phyloP scores from a whole-genome alignment of 2,888 invertebrate species.

The Metopia argyrocephala region DNA sequence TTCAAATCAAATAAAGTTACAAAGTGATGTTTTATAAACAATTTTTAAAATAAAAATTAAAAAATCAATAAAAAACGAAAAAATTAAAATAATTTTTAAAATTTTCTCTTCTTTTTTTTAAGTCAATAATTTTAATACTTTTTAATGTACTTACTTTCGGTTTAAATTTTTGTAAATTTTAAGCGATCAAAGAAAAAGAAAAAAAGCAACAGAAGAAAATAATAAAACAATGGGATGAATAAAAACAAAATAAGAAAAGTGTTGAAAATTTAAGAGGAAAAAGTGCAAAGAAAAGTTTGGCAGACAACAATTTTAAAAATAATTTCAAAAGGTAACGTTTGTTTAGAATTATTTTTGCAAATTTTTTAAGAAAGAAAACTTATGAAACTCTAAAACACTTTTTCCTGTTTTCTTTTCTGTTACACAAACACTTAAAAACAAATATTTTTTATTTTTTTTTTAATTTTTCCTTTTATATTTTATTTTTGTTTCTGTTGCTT shows the following conservation, averaged over 20 bases:
- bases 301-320: not conserved
- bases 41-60: conserved; percentile 46
- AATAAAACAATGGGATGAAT: not conserved
- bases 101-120: conserved; percentile 39
- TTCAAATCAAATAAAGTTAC: conserved; percentile 77
- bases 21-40: conserved; percentile 74
- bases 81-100: conserved; percentile 12
- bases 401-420: not conserved
- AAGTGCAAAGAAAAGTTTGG: not conserved
- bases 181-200: conserved; percentile 19
- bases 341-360: conserved; percentile 13
- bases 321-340: conserved; percentile 43
- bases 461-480: conserved; percentile 16
- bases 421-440: not conserved
- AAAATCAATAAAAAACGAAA: not conserved
- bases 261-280: not conserved
- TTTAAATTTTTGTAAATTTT: conserved; percentile 50
- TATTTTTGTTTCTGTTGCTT: not conserved
- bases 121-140: no score
- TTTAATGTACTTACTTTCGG: conserved; percentile 7
- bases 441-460: not conserved
- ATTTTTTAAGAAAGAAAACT: conserved; percentile 19
- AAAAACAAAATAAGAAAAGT: conserved; percentile 9
- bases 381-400: conserved; percentile 58
- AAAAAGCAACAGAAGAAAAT: conserved; percentile 14